Percentiles rank a stretch among this genome's conserved stretches.
Conservation (phyloP, 1,140 invertebrate genomes). For the Brachionus koreanus region DNA sequence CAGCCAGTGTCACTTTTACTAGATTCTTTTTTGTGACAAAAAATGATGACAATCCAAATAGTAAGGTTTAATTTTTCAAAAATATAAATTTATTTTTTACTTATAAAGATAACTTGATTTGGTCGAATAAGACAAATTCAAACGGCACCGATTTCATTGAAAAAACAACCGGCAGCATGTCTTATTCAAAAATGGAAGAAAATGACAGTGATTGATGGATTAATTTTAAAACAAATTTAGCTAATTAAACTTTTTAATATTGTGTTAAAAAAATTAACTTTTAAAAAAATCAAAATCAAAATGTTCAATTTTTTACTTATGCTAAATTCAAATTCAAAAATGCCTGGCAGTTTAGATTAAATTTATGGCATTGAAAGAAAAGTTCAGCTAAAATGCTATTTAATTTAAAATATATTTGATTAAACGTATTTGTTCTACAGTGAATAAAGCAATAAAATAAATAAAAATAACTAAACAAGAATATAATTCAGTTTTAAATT, state of each 20-base stretch:
- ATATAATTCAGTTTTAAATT: neutral
- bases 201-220: slow-evolving; percentile 7
- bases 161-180: neutral
- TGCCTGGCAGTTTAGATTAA: neutral
- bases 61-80: neutral
- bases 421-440: neutral
- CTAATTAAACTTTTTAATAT: neutral
- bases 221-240: neutral
- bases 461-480: neutral
- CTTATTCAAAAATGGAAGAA: slow-evolving; percentile 39
- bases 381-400: neutral
- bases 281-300: neutral
- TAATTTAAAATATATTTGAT: neutral
- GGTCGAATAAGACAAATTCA: neutral
- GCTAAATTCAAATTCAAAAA: neutral
- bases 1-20: neutral
- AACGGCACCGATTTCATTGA: neutral
- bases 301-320: neutral
- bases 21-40: neutral
- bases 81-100: neutral
- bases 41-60: neutral
- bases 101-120: neutral
- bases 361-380: neutral
- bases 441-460: neutral
- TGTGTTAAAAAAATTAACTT: neutral